phyloP scores from a whole-genome alignment of 2,888 invertebrate genomes.

The Phaonia tiefii region DNA sequence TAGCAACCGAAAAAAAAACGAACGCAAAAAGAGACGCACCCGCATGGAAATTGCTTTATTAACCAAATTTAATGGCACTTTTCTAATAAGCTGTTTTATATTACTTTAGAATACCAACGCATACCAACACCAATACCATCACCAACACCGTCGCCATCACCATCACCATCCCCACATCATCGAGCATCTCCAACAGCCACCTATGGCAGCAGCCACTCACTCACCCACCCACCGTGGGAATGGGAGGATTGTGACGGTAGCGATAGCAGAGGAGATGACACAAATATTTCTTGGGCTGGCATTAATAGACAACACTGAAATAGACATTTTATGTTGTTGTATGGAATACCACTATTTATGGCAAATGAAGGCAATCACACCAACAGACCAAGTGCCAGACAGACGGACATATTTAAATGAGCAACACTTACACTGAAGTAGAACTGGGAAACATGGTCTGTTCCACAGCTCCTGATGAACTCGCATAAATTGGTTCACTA shows the following conservation, averaged over 20 bases:
- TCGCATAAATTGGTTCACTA: neutral
- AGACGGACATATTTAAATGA: conserved; percentile 13
- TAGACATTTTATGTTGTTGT: conserved; percentile 17
- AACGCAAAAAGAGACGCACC: conserved; percentile 63
- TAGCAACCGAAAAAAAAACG: conserved; percentile 16
- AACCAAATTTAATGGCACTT: conserved; percentile 75
- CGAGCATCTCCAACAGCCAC: neutral
- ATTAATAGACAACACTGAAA: conserved; percentile 42
- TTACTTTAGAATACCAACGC: conserved; percentile 34
- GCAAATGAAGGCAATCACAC: conserved; percentile 22
- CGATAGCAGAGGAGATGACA: conserved; percentile 7
- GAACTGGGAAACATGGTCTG: neutral
- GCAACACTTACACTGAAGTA: conserved; percentile 7
- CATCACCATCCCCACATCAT: neutral
- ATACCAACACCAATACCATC: neutral
- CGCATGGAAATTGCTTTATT: conserved; percentile 77
- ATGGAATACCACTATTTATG: conserved; percentile 36
- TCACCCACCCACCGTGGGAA: neutral
- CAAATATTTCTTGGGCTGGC: conserved; percentile 2
- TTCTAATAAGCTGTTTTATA: conserved; percentile 72
- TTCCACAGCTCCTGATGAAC: conserved; percentile 3
- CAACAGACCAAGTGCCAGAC: neutral
- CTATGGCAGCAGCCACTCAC: neutral
- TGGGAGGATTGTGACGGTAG: neutral
- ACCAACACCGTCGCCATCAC: neutral